Base-by-base conservation (phyloP, 2,113 vertebrate species). In the Erythrocercus mccallii region DNA sequence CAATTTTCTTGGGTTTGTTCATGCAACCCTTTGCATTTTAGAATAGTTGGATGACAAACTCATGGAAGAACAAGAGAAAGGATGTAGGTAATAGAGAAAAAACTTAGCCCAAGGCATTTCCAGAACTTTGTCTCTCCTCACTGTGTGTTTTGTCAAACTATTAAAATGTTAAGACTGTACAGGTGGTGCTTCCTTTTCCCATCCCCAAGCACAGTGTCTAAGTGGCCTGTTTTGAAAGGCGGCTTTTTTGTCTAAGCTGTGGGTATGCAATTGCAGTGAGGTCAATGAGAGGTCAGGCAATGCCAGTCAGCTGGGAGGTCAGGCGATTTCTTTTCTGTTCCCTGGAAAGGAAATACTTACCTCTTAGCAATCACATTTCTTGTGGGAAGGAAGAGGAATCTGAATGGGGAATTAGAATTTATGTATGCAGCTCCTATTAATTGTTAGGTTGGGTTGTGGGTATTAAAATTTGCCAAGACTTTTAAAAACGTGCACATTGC, bases 281-380 rank as follows among this genome's bases (percentile, higher is more conserved):
- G 89, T 92, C 95, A 91, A 12, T 38, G 66, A 92, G 81, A 92
- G 85, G 90, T 90, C 92, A 96, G 79, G 61, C 74, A 88, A 48
- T 90, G 91, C 82, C 92, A 94, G 81, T 91, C 93, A 94, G 37
- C 62, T 10, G 28, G 44, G 69, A 96, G 64, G 92, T 62, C 76
- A 84, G 88, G 23, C 31, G 30, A 54, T 57, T 91, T 90, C 61
- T 85, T n/a, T 77, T 74, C 66, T 94, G 31, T 92, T 69, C 62
- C 70, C 38, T 71, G 68, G 94, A 89, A 83, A 93, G 85, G 88
- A 84, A 88, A 80, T 42, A 78, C 48, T 61, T 72, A 61, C 74
- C 57, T 91, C 70, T 95, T 73, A 93, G 81, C 72, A 96, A 91
- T 90, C 38, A 33, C 35, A 38, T 73, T 78, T 95, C 81, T 95